These are phyloP conservation scores for Cyclina sinensis DNA, from an alignment of 1,140 invertebrate species.

Conservation along the genomic window DNA sequence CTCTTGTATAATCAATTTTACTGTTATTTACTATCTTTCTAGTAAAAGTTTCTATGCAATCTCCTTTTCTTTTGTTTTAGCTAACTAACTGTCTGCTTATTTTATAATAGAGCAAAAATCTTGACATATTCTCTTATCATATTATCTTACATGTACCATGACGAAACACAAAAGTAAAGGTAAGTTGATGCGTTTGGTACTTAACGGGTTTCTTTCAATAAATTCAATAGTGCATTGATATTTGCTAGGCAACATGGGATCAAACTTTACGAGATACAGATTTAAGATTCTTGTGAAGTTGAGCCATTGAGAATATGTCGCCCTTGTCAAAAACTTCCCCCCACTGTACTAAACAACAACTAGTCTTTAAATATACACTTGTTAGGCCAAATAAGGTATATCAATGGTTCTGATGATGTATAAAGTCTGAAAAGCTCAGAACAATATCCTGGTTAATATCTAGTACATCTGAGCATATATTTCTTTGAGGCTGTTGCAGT, in stretches of 20 bases:
- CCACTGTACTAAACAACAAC: slow-evolving; percentile 19
- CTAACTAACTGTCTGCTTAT: neutral
- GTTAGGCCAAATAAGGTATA: neutral
- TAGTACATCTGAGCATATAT: too few relatives aligned
- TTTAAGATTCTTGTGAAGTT: slow-evolving; percentile 15
- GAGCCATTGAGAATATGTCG: slow-evolving; percentile 14
- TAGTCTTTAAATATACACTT: slow-evolving; percentile 3
- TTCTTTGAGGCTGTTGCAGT: too few relatives aligned
- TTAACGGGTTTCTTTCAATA: slow-evolving; percentile 53
- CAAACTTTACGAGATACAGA: slow-evolving; percentile 39
- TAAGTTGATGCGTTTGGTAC: slow-evolving; percentile 42
- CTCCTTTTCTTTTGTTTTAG: slow-evolving; percentile 39
- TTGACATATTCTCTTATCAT: neutral
- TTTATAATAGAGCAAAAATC: neutral
- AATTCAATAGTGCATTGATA: slow-evolving; percentile 61
- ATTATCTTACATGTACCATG: slow-evolving; percentile 36
- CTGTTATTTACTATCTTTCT: neutral
- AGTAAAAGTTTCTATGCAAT: neutral
- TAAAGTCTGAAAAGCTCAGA: too few relatives aligned
- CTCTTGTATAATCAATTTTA: neutral
- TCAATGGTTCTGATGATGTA: neutral
- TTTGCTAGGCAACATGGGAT: slow-evolving; percentile 44
- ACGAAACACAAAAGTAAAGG: neutral
- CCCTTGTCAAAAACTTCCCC: slow-evolving; percentile 8
- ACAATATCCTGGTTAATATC: too few relatives aligned